Evolutionary conservation across 2,797 vertebrate species (phyloP), one percentile per base, ranked within the genome.

Genomic region (Melanotaenia pygmaea): DNA sequence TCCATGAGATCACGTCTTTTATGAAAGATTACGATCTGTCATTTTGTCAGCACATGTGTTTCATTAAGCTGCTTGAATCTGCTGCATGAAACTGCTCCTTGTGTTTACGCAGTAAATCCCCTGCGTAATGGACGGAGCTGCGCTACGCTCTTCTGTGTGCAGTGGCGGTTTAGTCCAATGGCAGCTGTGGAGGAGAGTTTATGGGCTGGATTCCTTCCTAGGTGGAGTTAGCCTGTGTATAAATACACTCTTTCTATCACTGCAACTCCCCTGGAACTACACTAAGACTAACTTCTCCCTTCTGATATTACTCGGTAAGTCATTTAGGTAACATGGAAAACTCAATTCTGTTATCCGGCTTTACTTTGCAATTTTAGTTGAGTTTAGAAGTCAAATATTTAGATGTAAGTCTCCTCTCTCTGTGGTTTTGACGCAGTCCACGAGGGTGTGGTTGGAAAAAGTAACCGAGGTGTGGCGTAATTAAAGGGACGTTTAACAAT

Each of bases 141-240:
- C 16, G 56, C 2, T 60, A 34, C 60, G 24, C 70, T 1, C 26
- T 0, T 64, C 26, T 32, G 53, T 20, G 24, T 47, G 66, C 63
- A 65, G 20, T 78, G 59, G 77, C 26, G 28, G 54, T 57, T 65
- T 75, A 63, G 22, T 75, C 86, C 86, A 84, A 74, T 81, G 2
- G 68, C 56, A 72, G 77, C 60, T 24, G 59, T 10, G 74, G 59
- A 71, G 56, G 14, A 2, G 35, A 14, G 22, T 2, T 24, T 54
- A 22, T 81, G 91, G 88, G 89, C 80, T 59, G 88, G 43, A 30
- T 80, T 51, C 12, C 72, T 77, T 67, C 62, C 84, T 83, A 93
- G 93, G 93, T 92, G 93, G 78, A 79, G 93, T 89, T 85, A 13
- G 53, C 10, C 14, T 50, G 0, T 28, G 71, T 90, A 94, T 94